Conservation (phyloP, 2,113 vertebrate genomes). For the Equus quagga region DNA sequence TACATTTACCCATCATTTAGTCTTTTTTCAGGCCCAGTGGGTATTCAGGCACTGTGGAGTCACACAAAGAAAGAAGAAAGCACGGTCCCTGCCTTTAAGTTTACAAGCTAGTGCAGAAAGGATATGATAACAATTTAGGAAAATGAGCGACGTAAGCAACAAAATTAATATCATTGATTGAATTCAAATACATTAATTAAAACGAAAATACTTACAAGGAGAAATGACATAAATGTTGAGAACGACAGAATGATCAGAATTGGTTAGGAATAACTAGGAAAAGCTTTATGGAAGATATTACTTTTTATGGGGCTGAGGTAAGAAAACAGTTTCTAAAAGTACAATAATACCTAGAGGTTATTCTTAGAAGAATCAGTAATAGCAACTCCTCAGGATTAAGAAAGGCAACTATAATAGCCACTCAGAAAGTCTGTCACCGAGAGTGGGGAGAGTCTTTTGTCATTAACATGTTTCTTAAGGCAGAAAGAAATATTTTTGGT, state of each 20-base stretch:
- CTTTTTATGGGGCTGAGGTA: neutral
- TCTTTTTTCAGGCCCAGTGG: neutral
- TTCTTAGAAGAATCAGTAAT: neutral
- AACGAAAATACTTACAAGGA: conserved; percentile 38
- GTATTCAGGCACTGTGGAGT: neutral
- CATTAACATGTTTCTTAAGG: conserved; percentile 13
- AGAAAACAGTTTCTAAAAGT: conserved; percentile 15
- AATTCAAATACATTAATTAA: conserved; percentile 43
- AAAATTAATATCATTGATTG: neutral
- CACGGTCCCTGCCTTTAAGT: neutral
- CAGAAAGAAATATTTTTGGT: conserved; percentile 44
- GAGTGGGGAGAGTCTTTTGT: neutral
- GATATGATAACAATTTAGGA: neutral
- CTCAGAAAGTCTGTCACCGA: neutral
- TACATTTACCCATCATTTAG: neutral
- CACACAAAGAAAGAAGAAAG: conserved; percentile 7
- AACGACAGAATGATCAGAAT: conserved; percentile 41
- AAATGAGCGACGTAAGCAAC: conserved; percentile 43
- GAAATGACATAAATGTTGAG: conserved; percentile 24
- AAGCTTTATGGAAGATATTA: conserved; percentile 7
- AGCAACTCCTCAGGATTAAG: conserved; percentile 23
- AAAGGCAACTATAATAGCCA: neutral
- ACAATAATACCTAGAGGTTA: conserved; percentile 9
- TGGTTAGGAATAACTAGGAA: conserved; percentile 24
- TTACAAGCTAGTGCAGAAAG: neutral